Conservation (phyloP, 37 sponge, comb jelly and placozoan genomes). For the Cliona cf. orientalis region DNA sequence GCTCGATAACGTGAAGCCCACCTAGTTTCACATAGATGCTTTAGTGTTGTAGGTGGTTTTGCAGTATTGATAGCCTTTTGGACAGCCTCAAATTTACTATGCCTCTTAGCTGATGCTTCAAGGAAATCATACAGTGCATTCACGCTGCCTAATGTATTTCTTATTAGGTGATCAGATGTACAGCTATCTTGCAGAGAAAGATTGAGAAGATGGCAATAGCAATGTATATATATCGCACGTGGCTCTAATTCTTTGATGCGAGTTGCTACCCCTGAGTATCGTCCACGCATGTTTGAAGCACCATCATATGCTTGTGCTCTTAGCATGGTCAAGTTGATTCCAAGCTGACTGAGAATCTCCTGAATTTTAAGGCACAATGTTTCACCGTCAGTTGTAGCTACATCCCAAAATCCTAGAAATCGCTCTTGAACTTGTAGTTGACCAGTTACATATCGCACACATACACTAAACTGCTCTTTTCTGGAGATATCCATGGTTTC, state of each 20-base stretch:
- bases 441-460: slow-evolving; percentile 25
- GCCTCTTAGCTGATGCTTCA: too few relatives aligned
- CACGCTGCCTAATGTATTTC: too few relatives aligned
- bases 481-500: too few relatives aligned
- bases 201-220: not conserved
- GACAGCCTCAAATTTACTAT: too few relatives aligned
- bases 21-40: too few relatives aligned
- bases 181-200: too few relatives aligned
- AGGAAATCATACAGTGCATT: too few relatives aligned
- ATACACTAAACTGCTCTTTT: slow-evolving; percentile 38
- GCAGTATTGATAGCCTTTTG: too few relatives aligned
- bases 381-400: slow-evolving; percentile 20
- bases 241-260: not conserved
- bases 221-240: not conserved
- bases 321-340: slow-evolving; percentile 14
- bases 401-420: slow-evolving; percentile 29
- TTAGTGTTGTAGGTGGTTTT: too few relatives aligned
- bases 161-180: too few relatives aligned
- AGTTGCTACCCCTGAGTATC: not conserved
- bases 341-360: not conserved
- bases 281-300: slow-evolving; percentile 22
- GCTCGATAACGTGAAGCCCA: too few relatives aligned
- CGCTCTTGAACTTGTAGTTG: slow-evolving; percentile 16
- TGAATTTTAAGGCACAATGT: slow-evolving; percentile 9
- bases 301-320: slow-evolving; percentile 41